phyloP scores from a whole-genome alignment of 2,797 vertebrate genomes.

The Danio tinwini region DNA sequence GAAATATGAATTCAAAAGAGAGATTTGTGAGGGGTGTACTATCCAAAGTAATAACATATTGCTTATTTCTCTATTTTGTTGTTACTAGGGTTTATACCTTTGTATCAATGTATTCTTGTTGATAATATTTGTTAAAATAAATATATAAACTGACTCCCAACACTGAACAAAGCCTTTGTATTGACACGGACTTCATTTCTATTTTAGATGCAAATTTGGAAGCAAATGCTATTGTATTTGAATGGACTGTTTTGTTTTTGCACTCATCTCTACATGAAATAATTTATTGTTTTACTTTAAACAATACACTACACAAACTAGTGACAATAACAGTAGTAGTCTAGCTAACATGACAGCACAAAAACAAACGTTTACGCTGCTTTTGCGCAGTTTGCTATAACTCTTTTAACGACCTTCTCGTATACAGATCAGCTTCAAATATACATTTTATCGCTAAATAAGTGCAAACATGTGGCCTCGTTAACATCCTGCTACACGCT shows the following conservation, averaged over 20 bases:
- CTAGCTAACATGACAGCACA: not conserved
- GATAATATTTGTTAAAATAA: not conserved
- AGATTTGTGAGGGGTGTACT: too few relatives aligned
- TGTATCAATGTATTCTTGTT: too few relatives aligned
- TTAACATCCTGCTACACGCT: conserved; percentile 25
- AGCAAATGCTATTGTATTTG: not conserved
- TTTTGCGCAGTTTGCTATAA: not conserved
- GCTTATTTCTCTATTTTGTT: not conserved
- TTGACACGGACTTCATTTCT: not conserved
- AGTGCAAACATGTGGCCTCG: conserved; percentile 30
- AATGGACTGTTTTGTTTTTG: not conserved
- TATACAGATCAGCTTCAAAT: not conserved
- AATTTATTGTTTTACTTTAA: not conserved
- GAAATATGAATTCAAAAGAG: too few relatives aligned
- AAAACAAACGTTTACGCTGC: not conserved
- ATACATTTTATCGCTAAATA: not conserved
- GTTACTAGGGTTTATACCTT: too few relatives aligned
- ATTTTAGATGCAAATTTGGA: not conserved
- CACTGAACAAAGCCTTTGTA: not conserved
- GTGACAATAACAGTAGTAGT: conserved; percentile 7
- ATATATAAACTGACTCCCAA: too few relatives aligned
- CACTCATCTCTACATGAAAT: not conserved
- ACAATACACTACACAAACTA: not conserved
- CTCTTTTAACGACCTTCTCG: too few relatives aligned
- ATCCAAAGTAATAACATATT: not conserved